Base-by-base conservation (phyloP, 2,113 vertebrate species). In the Myxocyprinus asiaticus region DNA sequence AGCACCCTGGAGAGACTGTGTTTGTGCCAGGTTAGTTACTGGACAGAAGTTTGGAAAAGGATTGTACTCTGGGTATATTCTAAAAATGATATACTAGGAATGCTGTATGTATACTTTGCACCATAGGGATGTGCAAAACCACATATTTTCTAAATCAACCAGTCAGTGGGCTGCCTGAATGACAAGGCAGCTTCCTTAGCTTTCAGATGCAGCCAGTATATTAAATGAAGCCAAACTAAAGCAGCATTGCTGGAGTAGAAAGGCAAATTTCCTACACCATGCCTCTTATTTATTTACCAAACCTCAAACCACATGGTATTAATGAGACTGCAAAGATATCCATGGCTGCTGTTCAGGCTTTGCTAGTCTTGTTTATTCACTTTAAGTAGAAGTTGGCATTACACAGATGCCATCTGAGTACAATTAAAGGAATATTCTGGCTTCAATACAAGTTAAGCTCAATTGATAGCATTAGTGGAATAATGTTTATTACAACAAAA, bases 1-100 rank as follows among this genome's bases (percentile, higher is more conserved):
- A 99, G 69, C 94, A 93, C 56, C 94, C 98, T 0, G 98, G 97
- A 4, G 98, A 99, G 89, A 99, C 98, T 0, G 97, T 99, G 4
- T 99, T 99, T 82, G 95, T 99, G 3, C 98, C 98, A 75, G 98
- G 98, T 99, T 89, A 92, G 90, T 89, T 47, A 12, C 42, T 69
- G 9, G 6, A 48, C 47, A 48, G 14, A 56, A 2, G 14, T 14
- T 55, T 0, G 3, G 51, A 11, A 55, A 55, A 55, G 12, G 51
- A 55, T 55, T 10, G 51, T 3, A 48, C 47, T 33, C 22, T 51
- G 1, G 48, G 48, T 51, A 33, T 3, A 48, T 48, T 6, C 7
- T 5, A 48, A 6, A 9, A 6, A 9, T 9, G 3, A 51, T 1
- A 8, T 51, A 51, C 50, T 3, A 51, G 7, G 9, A 51, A 51